These are phyloP conservation scores for Nephrotoma guestfalica DNA, from an alignment of 2,888 invertebrate species.

Conservation along the genomic window DNA sequence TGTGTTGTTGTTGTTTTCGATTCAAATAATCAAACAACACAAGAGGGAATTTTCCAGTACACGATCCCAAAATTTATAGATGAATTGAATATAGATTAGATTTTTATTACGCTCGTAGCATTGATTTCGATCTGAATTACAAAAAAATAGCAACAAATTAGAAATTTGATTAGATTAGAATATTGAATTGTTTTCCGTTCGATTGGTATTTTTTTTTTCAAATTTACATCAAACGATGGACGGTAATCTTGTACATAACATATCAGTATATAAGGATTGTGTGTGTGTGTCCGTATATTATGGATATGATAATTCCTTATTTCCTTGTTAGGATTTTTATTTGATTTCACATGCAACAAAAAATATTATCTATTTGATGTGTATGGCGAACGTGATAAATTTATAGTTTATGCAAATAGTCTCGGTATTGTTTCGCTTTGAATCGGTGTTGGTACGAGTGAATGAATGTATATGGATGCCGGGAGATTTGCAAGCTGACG, in stretches of 20 bases:
- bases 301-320: neutral
- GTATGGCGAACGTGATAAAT: neutral
- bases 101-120: neutral
- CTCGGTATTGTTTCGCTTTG: neutral
- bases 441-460: neutral
- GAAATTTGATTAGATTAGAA: neutral
- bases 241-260: no score
- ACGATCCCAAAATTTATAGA: neutral
- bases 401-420: neutral
- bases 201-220: neutral
- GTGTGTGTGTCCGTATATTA: no score
- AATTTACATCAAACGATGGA: neutral
- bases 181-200: neutral
- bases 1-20: neutral
- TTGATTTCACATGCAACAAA: neutral
- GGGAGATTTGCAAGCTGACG: neutral
- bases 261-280: no score
- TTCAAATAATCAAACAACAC: neutral
- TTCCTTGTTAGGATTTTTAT: neutral
- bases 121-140: neutral
- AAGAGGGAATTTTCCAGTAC: neutral
- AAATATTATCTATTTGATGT: neutral
- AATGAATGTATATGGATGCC: no score
- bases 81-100: neutral
- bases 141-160: neutral